Evolutionary conservation across 2,888 invertebrate species (phyloP).

Genomic region (Schizaphis graminum): DNA sequence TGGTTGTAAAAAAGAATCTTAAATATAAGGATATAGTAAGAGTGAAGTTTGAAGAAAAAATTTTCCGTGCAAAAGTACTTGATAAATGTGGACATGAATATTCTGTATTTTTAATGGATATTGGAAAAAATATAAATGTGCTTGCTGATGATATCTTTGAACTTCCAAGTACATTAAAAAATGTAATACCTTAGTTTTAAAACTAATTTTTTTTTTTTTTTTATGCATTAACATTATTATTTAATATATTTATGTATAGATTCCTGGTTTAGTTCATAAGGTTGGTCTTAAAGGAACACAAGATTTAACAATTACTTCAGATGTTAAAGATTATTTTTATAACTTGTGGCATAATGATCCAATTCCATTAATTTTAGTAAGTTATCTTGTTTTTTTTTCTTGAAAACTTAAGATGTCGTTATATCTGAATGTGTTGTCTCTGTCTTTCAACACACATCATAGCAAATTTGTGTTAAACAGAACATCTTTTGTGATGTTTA

Average conservation of each 20-base stretch:
- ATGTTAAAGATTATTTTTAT: constrained; percentile 36
- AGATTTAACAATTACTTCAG: background rate
- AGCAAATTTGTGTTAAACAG: no score
- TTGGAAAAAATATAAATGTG: constrained; percentile 33
- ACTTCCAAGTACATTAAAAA: constrained; percentile 23
- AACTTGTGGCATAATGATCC: constrained; percentile 33
- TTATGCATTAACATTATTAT: background rate
- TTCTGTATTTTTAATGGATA: constrained; percentile 41
- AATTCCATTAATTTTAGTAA: constrained; percentile 53
- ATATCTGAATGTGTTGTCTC: no score
- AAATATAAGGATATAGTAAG: constrained; percentile 29
- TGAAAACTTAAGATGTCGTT: no score
- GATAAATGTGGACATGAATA: background rate
- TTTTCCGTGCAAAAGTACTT: constrained; percentile 8
- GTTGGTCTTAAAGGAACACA: constrained; percentile 30
- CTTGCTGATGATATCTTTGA: constrained; percentile 30
- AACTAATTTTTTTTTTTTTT: background rate
- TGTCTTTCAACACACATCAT: no score
- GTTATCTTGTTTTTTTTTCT: background rate
- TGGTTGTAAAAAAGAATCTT: background rate
- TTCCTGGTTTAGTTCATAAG: constrained; percentile 31
- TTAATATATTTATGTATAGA: constrained; percentile 10
- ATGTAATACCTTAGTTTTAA: background rate
- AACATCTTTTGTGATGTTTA: no score
- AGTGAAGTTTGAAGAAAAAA: constrained; percentile 46